A percentile compares a stretch with the other conserved stretches of the same genome.
Evolutionary conservation across 2,797 vertebrate species (phyloP).

Genomic region (Peromyscus eremicus): DNA sequence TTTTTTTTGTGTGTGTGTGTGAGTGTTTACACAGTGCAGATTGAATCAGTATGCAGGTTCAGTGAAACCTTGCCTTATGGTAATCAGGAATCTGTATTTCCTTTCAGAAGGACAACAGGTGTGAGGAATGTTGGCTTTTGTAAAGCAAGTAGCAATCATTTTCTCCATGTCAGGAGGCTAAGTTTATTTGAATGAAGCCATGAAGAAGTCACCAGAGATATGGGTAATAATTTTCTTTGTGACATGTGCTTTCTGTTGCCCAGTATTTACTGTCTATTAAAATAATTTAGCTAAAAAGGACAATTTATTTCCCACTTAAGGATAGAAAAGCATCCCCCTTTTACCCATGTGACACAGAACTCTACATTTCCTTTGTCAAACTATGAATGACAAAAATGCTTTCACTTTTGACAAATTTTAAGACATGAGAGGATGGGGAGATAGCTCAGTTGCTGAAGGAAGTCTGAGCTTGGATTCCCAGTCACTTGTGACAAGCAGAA

Average conservation of each 20-base stretch:
- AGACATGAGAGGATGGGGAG: neutral
- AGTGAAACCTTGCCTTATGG: neutral
- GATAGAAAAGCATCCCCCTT: neutral
- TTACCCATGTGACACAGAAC: neutral
- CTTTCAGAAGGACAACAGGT: constrained; percentile 2
- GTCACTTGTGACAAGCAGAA: neutral
- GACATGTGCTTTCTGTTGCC: neutral
- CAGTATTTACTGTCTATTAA: neutral
- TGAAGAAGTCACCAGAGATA: neutral
- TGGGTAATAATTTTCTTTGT: neutral
- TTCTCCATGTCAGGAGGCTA: neutral
- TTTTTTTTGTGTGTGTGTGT: neutral
- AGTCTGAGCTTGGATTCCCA: neutral
- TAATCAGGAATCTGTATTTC: neutral
- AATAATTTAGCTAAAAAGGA: neutral
- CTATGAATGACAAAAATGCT: neutral
- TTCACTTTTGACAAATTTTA: neutral
- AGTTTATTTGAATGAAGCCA: neutral
- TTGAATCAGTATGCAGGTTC: neutral
- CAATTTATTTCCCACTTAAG: neutral
- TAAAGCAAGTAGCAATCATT: neutral
- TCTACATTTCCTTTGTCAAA: neutral
- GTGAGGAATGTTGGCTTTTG: neutral
- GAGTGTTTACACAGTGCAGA: neutral
- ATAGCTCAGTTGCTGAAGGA: neutral